phyloP scores from a whole-genome alignment of 1,140 invertebrate genomes.

The Drosophila ironensis region DNA sequence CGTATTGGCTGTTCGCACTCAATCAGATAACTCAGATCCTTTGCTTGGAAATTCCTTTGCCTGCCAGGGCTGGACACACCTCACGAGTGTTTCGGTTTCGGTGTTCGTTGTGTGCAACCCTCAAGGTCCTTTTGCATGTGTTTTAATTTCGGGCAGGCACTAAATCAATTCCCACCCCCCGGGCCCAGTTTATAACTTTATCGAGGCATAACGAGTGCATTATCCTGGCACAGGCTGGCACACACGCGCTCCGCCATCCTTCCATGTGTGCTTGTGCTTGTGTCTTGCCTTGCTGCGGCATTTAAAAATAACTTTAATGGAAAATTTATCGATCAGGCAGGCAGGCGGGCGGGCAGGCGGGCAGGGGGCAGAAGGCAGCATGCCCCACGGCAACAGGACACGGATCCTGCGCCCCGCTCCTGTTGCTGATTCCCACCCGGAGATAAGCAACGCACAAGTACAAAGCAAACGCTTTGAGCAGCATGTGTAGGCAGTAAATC shows the following conservation, averaged over 20 bases:
- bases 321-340: conserved; percentile 78
- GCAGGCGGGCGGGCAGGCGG: background rate
- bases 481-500: conserved; percentile 77
- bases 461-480: conserved; percentile 32
- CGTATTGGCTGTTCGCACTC: conserved; percentile 66
- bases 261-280: background rate
- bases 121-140: conserved; percentile 22
- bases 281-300: conserved; percentile 67
- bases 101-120: background rate
- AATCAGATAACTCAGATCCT: conserved; percentile 71
- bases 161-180: conserved; percentile 62
- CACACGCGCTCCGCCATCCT: conserved; percentile 29
- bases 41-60: background rate
- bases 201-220: conserved; percentile 77
- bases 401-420: too few relatives aligned
- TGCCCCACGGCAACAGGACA: too few relatives aligned
- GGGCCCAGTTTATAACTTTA: conserved; percentile 69
- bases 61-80: background rate
- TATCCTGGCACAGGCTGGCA: conserved; percentile 75
- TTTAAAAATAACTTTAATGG: conserved; percentile 82
- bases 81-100: background rate
- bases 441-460: conserved; percentile 74
- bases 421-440: conserved; percentile 45
- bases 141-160: conserved; percentile 64
- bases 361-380: too few relatives aligned